Evolutionary conservation across 53 echinoderm and acorn worm genomes (phyloP).

Genomic region (Luidia sarsii): DNA sequence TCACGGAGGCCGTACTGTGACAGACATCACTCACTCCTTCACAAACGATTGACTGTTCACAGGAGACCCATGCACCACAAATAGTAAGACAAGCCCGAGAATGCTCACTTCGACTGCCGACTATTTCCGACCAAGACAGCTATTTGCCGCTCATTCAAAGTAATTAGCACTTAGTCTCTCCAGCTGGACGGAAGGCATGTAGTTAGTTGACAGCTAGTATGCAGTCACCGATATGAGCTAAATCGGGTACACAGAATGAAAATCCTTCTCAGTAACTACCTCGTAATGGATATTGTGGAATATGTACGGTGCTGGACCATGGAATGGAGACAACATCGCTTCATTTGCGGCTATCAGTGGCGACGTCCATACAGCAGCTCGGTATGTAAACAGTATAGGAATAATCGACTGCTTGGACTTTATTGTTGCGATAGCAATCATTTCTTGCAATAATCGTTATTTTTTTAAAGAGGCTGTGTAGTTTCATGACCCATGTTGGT

Average conservation of each 20-base stretch:
- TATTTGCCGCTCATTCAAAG: too few species aligned
- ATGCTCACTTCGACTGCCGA: too few species aligned
- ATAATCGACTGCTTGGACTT: too few species aligned
- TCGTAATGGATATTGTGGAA: conserved; percentile 35
- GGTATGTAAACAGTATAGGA: too few species aligned
- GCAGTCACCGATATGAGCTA: background rate
- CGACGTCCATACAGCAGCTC: too few species aligned
- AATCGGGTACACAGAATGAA: conserved; percentile 21
- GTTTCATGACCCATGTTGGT: too few species aligned
- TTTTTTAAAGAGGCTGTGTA: too few species aligned
- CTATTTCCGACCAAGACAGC: too few species aligned
- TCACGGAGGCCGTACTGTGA: conserved; percentile 28
- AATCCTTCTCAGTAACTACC: background rate
- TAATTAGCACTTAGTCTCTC: conserved; percentile 32
- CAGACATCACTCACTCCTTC: conserved; percentile 46
- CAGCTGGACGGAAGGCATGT: conserved; percentile 20
- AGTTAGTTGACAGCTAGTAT: conserved; percentile 17
- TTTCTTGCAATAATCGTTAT: too few species aligned
- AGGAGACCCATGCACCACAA: background rate
- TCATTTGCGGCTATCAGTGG: too few species aligned
- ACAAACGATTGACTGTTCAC: conserved; percentile 7
- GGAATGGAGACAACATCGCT: background rate
- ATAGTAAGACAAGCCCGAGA: too few species aligned
- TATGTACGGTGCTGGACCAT: conserved; percentile 15
- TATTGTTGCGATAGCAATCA: too few species aligned